Conservation (phyloP, 1,140 invertebrate species). For the Euwallacea fornicatus region DNA sequence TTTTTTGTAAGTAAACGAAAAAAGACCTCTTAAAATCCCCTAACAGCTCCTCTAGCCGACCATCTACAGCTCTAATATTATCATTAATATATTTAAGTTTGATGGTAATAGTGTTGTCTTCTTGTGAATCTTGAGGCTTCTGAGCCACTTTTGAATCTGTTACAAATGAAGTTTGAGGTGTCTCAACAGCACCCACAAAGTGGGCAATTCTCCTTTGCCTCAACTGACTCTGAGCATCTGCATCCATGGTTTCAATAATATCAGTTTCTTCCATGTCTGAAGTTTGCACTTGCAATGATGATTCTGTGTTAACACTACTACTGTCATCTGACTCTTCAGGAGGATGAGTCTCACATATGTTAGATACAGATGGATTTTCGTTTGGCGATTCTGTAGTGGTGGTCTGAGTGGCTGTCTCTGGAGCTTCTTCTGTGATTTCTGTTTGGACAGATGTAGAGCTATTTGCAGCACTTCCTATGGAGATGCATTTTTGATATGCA, state of each 20-base stretch:
- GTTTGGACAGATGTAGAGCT: slow-evolving; percentile 16
- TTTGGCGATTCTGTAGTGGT: slow-evolving; percentile 2
- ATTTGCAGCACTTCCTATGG: slow-evolving; percentile 23
- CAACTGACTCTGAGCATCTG: slow-evolving; percentile 33
- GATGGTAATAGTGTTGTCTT: slow-evolving; percentile 64
- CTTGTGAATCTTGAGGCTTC: neutral
- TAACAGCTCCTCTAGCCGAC: slow-evolving; percentile 71
- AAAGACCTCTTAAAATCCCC: slow-evolving; percentile 84
- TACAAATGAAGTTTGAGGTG: neutral
- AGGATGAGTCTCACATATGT: neutral
- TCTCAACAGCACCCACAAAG: slow-evolving; percentile 19
- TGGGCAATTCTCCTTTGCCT: slow-evolving; percentile 27
- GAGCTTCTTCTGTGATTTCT: neutral
- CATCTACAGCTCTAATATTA: slow-evolving; percentile 77
- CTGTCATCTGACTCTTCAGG: slow-evolving; percentile 5
- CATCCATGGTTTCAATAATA: slow-evolving; percentile 62
- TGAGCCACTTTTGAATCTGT: slow-evolving; percentile 2
- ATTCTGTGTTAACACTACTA: neutral
- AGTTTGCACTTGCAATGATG: slow-evolving; percentile 5
- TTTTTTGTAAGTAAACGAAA: neutral
- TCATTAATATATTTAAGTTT: slow-evolving; percentile 87
- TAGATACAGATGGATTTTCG: neutral
- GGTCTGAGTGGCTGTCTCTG: neutral
- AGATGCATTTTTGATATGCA: neutral
- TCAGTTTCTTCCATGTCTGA: slow-evolving; percentile 52